Base-by-base conservation (phyloP, 2,113 vertebrate species). In the Pungitius pungitius region DNA sequence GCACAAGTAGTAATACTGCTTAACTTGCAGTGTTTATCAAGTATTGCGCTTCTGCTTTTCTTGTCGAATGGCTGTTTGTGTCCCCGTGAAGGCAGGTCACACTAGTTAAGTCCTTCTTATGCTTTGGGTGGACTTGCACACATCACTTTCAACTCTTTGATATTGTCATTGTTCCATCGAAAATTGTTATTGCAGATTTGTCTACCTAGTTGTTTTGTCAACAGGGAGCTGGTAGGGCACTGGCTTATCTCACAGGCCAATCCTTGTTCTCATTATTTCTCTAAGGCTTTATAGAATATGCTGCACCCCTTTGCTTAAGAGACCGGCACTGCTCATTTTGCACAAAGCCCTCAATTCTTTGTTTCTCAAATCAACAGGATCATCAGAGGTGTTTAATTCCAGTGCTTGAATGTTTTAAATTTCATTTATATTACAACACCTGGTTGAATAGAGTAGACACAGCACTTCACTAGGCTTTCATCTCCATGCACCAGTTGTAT, bases 231-330 rank as follows among this genome's bases (percentile, higher is more conserved):
- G 24, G n/a, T 26, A 35, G 51, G 14, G 24, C 10, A 26, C 43
- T 43, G 15, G 33, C 52, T 69, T 59, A 56, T 75, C 33, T 69
- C 47, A 68, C 39, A 69, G 6, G 47, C 75, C 55, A 66, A 45
- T 81, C 52, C 73, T 74, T 63, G n/a, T 64, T 79, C 59, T 75
- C 37, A 33, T 27, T 68, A 20, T 78, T 72, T 84, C 47, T 69
- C 59, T 40, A 52, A 51, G 51, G 62, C 55, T 76, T 72, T 75
- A 57, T 75, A 8, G 40, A 37, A 15, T 78, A 20, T 64, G 52
- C 47, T 47, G 55, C 68, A 56, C 30, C 37, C 37, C 30, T 12
- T 67, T 14, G 6, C 20, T 51, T 35, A 27, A 27, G 49, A 65
- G 30, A 80, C 27, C 51, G 12, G 63, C 30, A 30, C 6, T 39